These are phyloP conservation scores for Habrosyne pyritoides DNA, from an alignment of 2,888 invertebrate genomes.

Conservation along the genomic window DNA sequence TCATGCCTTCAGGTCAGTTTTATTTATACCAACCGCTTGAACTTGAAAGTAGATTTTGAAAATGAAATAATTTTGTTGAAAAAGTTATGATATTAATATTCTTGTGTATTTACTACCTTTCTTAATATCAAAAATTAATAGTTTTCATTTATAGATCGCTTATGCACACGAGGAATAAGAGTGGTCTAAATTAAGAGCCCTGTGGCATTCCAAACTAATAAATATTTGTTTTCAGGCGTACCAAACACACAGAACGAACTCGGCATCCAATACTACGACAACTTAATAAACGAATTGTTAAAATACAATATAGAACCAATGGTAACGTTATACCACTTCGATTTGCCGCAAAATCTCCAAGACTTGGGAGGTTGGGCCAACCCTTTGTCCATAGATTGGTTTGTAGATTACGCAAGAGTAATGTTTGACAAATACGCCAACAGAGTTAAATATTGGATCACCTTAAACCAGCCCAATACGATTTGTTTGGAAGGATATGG, in stretches of 20 bases:
- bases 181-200: neutral
- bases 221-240: conserved; percentile 46
- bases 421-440: conserved; percentile 71
- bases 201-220: neutral
- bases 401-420: conserved; percentile 73
- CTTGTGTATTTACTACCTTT: no score
- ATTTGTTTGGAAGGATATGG: conserved; percentile 77
- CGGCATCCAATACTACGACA: conserved; percentile 79
- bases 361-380: conserved; percentile 68
- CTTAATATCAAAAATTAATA: no score
- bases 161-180: neutral
- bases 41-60: no score
- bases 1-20: conserved; percentile 60
- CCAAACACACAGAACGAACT: conserved; percentile 61
- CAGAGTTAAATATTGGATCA: conserved; percentile 83
- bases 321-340: conserved; percentile 64
- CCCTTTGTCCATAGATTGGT: conserved; percentile 61
- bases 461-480: conserved; percentile 83
- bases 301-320: conserved; percentile 63
- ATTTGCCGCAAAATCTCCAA: conserved; percentile 62
- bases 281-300: conserved; percentile 76
- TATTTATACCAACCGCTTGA: no score
- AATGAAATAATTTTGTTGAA: no score
- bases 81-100: no score
- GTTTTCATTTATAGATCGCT: neutral